Evolutionary conservation across 2,797 vertebrate species (phyloP).

Genomic region (Mormyrops boulengeri): DNA sequence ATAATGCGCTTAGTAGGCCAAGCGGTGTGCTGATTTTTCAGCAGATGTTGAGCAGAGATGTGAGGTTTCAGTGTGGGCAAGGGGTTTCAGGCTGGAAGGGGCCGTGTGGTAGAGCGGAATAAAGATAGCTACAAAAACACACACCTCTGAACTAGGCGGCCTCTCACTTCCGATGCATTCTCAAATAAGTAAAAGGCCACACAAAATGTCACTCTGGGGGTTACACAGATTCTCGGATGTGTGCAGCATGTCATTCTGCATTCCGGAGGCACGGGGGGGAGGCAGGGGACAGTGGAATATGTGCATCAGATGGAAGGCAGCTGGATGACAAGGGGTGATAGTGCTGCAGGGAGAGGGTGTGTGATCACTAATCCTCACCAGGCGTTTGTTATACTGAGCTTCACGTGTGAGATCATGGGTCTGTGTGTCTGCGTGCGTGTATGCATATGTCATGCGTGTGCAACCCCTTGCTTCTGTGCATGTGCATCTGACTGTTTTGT

Average conservation of each 20-base stretch:
- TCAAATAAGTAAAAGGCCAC: background rate
- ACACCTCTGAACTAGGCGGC: background rate
- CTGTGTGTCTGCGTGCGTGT: background rate
- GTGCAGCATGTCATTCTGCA: background rate
- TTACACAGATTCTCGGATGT: background rate
- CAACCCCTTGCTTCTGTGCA: background rate
- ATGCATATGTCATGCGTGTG: background rate
- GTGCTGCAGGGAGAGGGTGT: background rate
- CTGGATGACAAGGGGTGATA: background rate
- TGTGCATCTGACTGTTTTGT: background rate
- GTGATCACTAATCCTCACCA: background rate
- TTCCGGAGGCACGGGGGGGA: background rate
- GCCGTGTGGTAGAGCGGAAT: background rate
- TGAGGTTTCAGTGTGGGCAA: background rate
- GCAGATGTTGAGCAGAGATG: background rate
- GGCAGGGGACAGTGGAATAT: background rate
- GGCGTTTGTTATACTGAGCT: background rate
- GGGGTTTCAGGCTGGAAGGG: background rate
- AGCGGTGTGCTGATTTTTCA: background rate
- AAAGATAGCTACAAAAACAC: background rate
- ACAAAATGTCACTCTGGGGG: background rate
- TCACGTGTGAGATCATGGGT: background rate
- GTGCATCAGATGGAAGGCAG: background rate
- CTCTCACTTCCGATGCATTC: background rate
- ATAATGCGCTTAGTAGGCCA: background rate